Percentiles rank a stretch among this genome's conserved stretches.
These are phyloP conservation scores for Numida meleagris DNA, from an alignment of 2,113 vertebrate genomes.

Conservation along the genomic window DNA sequence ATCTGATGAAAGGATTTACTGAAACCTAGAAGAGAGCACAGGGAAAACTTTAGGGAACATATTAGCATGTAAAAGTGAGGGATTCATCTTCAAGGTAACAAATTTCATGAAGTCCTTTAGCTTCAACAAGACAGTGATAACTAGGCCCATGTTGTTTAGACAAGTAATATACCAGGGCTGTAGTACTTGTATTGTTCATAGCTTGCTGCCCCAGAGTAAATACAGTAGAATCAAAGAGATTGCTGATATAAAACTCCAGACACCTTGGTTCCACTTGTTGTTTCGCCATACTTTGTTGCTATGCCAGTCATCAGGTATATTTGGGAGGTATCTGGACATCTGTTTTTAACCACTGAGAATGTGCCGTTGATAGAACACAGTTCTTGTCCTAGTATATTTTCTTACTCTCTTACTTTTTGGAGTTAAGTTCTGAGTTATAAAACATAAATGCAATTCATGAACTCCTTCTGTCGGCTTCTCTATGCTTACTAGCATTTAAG, in stretches of 20 bases:
- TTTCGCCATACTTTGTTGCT: background rate
- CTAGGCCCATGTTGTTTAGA: background rate
- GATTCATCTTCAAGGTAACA: slow-evolving; percentile 3
- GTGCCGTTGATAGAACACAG: background rate
- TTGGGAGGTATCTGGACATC: background rate
- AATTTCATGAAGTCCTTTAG: background rate
- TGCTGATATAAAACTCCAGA: background rate
- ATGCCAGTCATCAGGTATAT: background rate
- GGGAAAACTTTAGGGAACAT: background rate
- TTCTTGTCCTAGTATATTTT: background rate
- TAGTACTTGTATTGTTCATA: background rate
- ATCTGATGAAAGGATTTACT: background rate
- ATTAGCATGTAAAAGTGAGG: slow-evolving; percentile 30
- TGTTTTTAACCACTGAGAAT: background rate
- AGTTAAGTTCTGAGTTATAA: background rate
- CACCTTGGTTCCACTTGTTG: background rate
- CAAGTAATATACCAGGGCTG: background rate
- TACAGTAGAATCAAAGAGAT: background rate
- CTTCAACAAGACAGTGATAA: background rate
- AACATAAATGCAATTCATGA: background rate
- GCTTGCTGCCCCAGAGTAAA: background rate
- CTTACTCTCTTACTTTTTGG: background rate
- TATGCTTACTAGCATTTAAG: background rate
- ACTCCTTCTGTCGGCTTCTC: background rate
- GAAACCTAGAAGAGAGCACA: background rate